A percentile compares a stretch with the other conserved stretches of the same genome.
Conservation (phyloP, 1,140 invertebrate genomes). For the Lasioglossum baleicum region DNA sequence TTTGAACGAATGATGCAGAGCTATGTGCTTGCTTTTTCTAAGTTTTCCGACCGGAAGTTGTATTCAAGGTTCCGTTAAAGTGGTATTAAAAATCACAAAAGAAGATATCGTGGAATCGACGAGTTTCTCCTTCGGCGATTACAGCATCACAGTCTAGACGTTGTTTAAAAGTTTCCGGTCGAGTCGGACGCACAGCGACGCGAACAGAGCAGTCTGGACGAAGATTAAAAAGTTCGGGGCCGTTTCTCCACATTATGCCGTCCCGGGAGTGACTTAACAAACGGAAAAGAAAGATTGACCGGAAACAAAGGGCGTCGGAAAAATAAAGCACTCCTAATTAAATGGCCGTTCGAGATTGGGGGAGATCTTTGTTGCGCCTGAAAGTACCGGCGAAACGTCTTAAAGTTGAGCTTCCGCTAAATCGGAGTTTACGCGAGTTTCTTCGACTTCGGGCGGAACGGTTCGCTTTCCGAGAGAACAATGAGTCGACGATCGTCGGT, state of each 20-base stretch:
- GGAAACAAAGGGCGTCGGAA: conserved; percentile 67
- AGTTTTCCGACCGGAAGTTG: not conserved
- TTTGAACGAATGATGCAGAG: too few species aligned
- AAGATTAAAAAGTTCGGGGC: conserved; percentile 71
- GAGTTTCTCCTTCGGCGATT: not conserved
- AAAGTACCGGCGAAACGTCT: conserved; percentile 39
- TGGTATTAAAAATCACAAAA: not conserved
- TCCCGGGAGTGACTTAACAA: conserved; percentile 52
- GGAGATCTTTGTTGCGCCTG: conserved; percentile 55
- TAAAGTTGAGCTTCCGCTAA: conserved; percentile 58
- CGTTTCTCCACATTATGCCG: conserved; percentile 38
- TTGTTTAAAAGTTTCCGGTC: conserved; percentile 2
- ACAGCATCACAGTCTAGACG: not conserved
- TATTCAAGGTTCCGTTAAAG: too few species aligned
- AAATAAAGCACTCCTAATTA: conserved; percentile 77
- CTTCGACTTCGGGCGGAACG: not conserved
- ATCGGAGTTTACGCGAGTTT: conserved; percentile 33
- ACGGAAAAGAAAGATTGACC: conserved; percentile 60
- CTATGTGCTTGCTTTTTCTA: too few species aligned
- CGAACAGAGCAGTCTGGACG: conserved; percentile 58
- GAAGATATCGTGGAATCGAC: not conserved
- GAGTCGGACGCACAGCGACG: not conserved
- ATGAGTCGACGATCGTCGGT: not conserved
- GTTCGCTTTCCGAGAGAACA: not conserved
- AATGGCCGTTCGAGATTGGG: conserved; percentile 63